phyloP scores from a whole-genome alignment of 2,888 invertebrate species.

The Alloscopus bannaensis region DNA sequence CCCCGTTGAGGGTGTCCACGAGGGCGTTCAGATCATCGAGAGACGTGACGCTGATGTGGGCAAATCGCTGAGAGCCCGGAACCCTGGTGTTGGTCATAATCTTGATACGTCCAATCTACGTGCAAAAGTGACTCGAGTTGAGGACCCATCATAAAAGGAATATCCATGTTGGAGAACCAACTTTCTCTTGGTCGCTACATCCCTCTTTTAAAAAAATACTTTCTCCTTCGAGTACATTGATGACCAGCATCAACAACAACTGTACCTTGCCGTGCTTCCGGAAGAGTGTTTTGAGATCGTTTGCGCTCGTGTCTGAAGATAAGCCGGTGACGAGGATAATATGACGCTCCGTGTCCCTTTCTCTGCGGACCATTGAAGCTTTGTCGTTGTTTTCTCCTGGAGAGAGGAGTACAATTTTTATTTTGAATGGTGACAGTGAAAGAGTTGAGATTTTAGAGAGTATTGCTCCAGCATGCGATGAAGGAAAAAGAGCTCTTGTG shows the following conservation, averaged over 20 bases:
- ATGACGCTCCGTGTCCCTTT: slow-evolving; percentile 49
- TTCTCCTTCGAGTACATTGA: no score
- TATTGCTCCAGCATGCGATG: no score
- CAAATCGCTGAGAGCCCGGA: slow-evolving; percentile 64
- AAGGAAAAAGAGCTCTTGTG: no score
- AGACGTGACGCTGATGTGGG: slow-evolving; percentile 53
- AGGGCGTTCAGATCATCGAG: slow-evolving; percentile 50
- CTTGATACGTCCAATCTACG: slow-evolving; percentile 65
- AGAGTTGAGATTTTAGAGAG: no score
- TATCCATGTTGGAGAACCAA: no score
- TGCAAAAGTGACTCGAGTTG: slow-evolving; percentile 17
- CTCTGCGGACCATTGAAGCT: no score
- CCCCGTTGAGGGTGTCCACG: slow-evolving; percentile 47
- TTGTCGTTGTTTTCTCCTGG: slow-evolving; percentile 29
- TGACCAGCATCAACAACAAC: no score
- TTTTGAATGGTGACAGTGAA: no score
- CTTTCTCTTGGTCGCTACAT: no score
- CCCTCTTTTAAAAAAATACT: no score
- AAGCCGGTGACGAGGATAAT: slow-evolving; percentile 64
- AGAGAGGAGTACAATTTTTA: no score
- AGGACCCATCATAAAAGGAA: no score
- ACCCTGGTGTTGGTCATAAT: slow-evolving; percentile 66
- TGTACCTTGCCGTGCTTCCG: slow-evolving; percentile 67
- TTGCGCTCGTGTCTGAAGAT: slow-evolving; percentile 61
- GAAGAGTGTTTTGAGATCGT: slow-evolving; percentile 60